Percentiles rank a stretch among this genome's conserved stretches.
phyloP scores from a whole-genome alignment of 2,888 invertebrate species.

The Pseudococcus viburni region DNA sequence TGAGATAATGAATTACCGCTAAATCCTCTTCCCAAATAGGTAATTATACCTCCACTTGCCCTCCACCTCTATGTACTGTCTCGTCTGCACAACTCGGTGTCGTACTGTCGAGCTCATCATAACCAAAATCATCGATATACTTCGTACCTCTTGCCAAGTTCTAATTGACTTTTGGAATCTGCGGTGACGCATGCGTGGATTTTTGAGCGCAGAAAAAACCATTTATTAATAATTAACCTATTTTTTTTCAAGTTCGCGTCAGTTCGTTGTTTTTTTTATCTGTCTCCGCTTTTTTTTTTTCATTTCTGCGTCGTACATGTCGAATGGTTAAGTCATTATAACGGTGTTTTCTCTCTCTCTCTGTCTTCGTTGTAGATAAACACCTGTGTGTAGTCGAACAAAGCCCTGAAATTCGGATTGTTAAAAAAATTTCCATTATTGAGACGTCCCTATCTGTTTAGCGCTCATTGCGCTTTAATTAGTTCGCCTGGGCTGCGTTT shows the following conservation, averaged over 20 bases:
- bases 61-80: background rate
- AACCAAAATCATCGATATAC: background rate
- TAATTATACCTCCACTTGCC: background rate
- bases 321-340: conserved; percentile 47
- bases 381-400: conserved; percentile 39
- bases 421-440: conserved; percentile 41
- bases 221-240: conserved; percentile 41
- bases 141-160: background rate
- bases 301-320: conserved; percentile 17
- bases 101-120: background rate
- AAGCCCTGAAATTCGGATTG: conserved; percentile 29
- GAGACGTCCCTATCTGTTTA: conserved; percentile 38
- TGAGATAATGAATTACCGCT: conserved; percentile 35
- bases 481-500: background rate
- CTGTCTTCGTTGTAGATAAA: background rate
- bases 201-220: background rate
- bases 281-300: background rate
- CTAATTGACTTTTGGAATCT: conserved; percentile 36
- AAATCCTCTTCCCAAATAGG: background rate
- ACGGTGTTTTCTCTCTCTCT: background rate
- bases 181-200: conserved; percentile 19
- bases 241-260: conserved; percentile 32
- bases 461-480: conserved; percentile 34
- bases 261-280: conserved; percentile 14
- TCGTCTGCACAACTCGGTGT: background rate